Evolutionary conservation across 2,113 vertebrate species (phyloP), one percentile per base, ranked within the genome.

Genomic region (Macquaria australasica): DNA sequence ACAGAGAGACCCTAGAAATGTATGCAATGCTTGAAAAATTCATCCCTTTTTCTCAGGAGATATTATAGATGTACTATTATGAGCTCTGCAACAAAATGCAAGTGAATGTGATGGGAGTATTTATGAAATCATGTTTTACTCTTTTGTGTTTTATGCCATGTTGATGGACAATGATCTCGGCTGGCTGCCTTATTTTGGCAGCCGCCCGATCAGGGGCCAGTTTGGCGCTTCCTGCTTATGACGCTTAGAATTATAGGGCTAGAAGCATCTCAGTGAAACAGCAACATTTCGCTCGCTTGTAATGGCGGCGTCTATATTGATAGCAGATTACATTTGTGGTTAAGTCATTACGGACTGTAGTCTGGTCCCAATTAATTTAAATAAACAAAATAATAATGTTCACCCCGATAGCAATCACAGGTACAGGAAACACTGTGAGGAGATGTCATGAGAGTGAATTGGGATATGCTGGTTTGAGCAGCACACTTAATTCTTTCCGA

Each of bases 1-100:
- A 93, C 92, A 91, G 91, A 87, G 79, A 91, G 91, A 95, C 85
- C 91, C 89, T 91, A 92, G 89, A 95, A 92, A 95, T 93, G 93
- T 94, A 95, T 94, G 92, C 95, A 94, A 95, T 94, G 95, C 94
- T 95, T 93, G 92, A 93, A 94, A 90, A 95, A 92, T 93, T 76
- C 91, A 91, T 92, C 94, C 92, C 92, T 94, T 95, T 94, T 95
- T 96, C 95, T 96, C 95, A 96, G 95, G 95, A 96, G 93, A 94
- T 93, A 94, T 85, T 94, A 94, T 91, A 93, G 88, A 93, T 93
- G 88, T 92, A 93, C 91, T 94, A 93, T 92, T 90, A 94, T 93
- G 89, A 95, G 93, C 94, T 95, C 93, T 93, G 93, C 93, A 92
- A 94, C 90, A 90, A 92, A 93, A 95, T 95, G 92, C 92, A 95